phyloP scores from a whole-genome alignment of 2,888 invertebrate species.

The Noctua pronuba region DNA sequence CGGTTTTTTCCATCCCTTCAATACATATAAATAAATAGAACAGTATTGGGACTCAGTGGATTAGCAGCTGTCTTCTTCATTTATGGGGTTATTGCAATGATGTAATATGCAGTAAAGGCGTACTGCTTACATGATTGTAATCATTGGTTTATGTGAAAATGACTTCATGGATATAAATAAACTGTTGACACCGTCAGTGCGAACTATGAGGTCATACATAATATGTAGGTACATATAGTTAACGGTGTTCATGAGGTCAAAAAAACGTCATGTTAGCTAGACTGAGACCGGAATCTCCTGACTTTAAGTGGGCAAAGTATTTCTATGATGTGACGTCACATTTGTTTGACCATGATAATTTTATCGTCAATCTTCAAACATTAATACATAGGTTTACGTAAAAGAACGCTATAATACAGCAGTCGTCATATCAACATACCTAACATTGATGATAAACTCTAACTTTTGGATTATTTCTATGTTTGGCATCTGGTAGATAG shows the following conservation, averaged over 20 bases:
- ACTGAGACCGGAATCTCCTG: slow-evolving; percentile 35
- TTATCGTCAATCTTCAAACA: slow-evolving; percentile 28
- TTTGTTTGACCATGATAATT: slow-evolving; percentile 40
- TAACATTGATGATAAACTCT: slow-evolving; percentile 13
- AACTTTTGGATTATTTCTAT: neutral
- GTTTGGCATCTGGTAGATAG: neutral
- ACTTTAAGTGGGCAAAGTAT: slow-evolving; percentile 23
- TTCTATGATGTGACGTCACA: slow-evolving; percentile 43
- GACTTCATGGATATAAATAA: slow-evolving; percentile 68
- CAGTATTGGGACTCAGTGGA: neutral
- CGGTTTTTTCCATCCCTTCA: neutral
- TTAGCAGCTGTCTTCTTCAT: slow-evolving; percentile 13
- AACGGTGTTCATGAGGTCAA: slow-evolving; percentile 64
- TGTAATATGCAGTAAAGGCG: slow-evolving; percentile 53
- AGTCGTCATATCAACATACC: neutral
- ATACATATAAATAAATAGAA: neutral
- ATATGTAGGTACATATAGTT: slow-evolving; percentile 42
- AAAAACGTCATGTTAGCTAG: slow-evolving; percentile 57
- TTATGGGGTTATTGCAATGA: slow-evolving; percentile 37
- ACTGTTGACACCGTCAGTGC: slow-evolving; percentile 63
- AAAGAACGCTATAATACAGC: neutral
- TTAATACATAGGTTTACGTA: neutral
- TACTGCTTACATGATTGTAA: slow-evolving; percentile 39
- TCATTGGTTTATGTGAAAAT: slow-evolving; percentile 57
- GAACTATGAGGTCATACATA: slow-evolving; percentile 63